Conservation (phyloP, 1,140 invertebrate species). For the Lepidotrigona ventralis region DNA sequence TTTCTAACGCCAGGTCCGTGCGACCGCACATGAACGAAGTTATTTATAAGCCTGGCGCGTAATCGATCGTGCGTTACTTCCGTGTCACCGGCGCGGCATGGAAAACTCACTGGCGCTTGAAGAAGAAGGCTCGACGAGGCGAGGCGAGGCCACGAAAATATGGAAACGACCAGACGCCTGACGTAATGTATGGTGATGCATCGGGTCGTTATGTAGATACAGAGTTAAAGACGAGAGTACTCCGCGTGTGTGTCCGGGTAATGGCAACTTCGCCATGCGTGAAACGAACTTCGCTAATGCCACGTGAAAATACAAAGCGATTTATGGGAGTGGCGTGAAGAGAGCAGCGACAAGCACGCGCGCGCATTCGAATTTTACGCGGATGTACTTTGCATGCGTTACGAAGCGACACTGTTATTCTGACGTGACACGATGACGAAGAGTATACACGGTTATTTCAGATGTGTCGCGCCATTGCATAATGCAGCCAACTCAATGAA, state of each 20-base stretch:
- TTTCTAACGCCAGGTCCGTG: constrained; percentile 41
- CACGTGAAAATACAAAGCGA: constrained; percentile 6
- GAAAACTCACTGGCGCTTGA: constrained; percentile 24
- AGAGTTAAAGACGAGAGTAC: constrained; percentile 27
- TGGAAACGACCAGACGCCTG: constrained; percentile 11
- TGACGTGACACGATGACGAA: not conserved
- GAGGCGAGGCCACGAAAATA: constrained; percentile 33
- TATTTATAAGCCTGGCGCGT: constrained; percentile 58
- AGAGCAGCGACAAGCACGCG: not conserved
- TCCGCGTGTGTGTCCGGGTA: constrained; percentile 20
- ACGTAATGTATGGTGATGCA: constrained; percentile 39
- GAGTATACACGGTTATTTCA: not conserved
- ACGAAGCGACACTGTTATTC: not conserved
- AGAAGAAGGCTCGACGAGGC: not conserved
- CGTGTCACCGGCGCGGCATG: constrained; percentile 54
- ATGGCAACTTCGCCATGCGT: constrained; percentile 24
- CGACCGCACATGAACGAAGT: constrained; percentile 45
- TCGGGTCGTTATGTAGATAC: constrained; percentile 37
- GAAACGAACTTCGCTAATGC: constrained; percentile 38
- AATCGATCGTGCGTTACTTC: constrained; percentile 64
- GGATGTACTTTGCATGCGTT: not conserved
- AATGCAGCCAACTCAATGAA: not conserved
- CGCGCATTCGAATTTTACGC: constrained; percentile 16
- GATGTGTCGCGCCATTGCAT: not conserved
- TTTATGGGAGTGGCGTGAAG: not conserved